Evolutionary conservation across 2,888 invertebrate species (phyloP), one percentile per base, ranked within the genome.

Genomic region (Limnephilus lunatus): DNA sequence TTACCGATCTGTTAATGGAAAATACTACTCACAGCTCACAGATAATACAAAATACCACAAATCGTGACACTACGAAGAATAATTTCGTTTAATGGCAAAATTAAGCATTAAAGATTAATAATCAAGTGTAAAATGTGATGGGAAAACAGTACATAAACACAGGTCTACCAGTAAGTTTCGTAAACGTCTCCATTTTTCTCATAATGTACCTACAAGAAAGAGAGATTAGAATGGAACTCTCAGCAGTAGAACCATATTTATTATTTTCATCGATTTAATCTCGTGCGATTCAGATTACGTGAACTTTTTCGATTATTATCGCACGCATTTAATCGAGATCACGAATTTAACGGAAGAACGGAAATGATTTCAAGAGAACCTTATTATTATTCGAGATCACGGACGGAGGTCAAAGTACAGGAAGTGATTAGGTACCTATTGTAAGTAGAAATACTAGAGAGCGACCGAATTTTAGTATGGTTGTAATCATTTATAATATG

Each of bases 391-490:
- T 68, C 68, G 68, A 68, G 68, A 68, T 68, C 68, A 68, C 68
- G 68, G 25, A 68, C 82, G 31, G 82, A 83, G 82, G 32, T 83
- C 82, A 83, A 83, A 68, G 19, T 39, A 83, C 83, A 83, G 83
- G 83, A 83, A 83, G 35, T 35, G 32, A 68, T 25, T 68, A 68
- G 25, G 25, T 68, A 53, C 53, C 19, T 19, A 68, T 7, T 68
- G 82, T 19, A 82, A 15, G 19, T 32, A 32, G 32, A 30, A 15
- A 82, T 31, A 14, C 5, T 32, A 32, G 32, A 30, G 31, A 82
- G 82, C 31, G 83, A 35, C 35, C 14, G 25, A 19, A 32, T 11
- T 35, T 35, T 83, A 9, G 7, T 19, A 83, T 25, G 83, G 35
- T 35, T 83, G 19, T 83, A 25, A 35, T 83, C 83, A 32, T 35